Conservation (phyloP, 2,113 vertebrate species). For the Okapia johnstoni region DNA sequence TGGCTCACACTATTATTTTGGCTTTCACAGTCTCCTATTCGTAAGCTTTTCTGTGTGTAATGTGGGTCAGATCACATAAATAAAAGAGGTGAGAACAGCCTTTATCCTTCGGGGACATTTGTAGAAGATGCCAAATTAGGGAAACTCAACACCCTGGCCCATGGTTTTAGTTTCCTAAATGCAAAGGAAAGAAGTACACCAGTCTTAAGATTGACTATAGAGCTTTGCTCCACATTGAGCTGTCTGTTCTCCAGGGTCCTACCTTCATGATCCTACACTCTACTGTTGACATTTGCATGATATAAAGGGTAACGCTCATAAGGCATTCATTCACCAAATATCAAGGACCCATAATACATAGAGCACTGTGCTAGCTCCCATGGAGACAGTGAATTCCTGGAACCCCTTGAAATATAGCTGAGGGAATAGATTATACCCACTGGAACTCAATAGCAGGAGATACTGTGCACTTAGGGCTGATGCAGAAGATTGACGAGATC, state of each 20-base stretch:
- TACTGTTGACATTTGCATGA: not conserved
- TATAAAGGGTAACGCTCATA: not conserved
- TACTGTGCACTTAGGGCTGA: accelerated
- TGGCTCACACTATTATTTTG: not conserved
- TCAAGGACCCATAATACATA: not conserved
- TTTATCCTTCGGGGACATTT: not conserved
- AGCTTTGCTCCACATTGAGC: not conserved
- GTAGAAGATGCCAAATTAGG: not conserved
- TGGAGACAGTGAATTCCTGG: not conserved
- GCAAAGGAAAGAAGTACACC: not conserved
- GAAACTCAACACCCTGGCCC: not conserved
- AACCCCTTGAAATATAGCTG: not conserved
- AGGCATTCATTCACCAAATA: not conserved
- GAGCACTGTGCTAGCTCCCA: not conserved
- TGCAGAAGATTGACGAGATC: not conserved
- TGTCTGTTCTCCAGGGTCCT: not conserved
- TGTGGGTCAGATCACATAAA: not conserved
- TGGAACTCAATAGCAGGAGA: not conserved
- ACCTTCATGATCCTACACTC: too few species aligned
- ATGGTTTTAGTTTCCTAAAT: not conserved
- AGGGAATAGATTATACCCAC: not conserved
- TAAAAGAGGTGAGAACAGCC: not conserved
- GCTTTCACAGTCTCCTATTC: not conserved
- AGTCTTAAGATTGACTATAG: not conserved
- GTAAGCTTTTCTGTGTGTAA: not conserved